Percentiles rank a stretch among this genome's conserved stretches.
Conservation (phyloP, 2,888 invertebrate species). For the Heliconius hortense region DNA sequence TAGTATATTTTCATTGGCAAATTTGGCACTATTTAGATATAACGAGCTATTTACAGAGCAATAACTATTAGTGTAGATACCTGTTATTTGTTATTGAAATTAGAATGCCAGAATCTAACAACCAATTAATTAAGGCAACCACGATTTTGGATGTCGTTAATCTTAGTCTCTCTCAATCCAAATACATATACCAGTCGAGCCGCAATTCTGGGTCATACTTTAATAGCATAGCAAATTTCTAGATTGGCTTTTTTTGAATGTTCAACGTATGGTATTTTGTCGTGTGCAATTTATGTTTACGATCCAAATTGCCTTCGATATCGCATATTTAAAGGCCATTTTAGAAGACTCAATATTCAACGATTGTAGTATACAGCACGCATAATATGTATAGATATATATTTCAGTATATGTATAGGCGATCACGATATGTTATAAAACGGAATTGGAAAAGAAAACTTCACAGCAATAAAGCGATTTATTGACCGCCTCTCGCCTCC, state of each 20-base stretch:
- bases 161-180: constrained; percentile 47
- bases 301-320: constrained; percentile 35
- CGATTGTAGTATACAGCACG: neutral
- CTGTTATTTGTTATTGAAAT: constrained; percentile 31
- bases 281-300: constrained; percentile 41
- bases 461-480: constrained; percentile 31
- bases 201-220: constrained; percentile 64
- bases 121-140: constrained; percentile 54
- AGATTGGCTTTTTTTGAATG: constrained; percentile 38
- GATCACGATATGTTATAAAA: constrained; percentile 14
- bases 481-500: constrained; percentile 39
- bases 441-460: constrained; percentile 34
- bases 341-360: constrained; percentile 19
- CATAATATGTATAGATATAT: neutral
- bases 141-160: constrained; percentile 43
- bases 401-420: neutral
- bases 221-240: constrained; percentile 55
- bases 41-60: neutral
- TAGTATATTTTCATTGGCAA: neutral
- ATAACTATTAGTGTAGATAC: constrained; percentile 15
- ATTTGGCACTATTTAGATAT: neutral
- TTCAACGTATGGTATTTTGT: constrained; percentile 37
- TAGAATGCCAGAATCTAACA: constrained; percentile 47
- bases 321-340: constrained; percentile 30
- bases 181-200: constrained; percentile 51